Percentiles rank a stretch among this genome's conserved stretches.
phyloP scores from a whole-genome alignment of 2,888 invertebrate genomes.

The Dryobotodes eremita region DNA sequence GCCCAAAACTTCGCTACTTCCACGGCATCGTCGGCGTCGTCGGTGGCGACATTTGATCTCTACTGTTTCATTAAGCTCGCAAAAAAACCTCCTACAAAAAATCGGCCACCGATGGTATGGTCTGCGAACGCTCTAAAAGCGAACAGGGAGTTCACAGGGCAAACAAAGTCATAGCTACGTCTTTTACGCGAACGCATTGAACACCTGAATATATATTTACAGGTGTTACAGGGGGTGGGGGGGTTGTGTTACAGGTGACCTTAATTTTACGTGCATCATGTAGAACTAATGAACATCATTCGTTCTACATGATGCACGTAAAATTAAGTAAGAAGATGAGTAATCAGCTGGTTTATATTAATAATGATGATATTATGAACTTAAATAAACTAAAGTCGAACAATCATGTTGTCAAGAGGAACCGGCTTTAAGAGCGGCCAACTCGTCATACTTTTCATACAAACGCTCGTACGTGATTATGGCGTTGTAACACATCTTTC shows the following conservation, averaged over 20 bases:
- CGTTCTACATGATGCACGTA: neutral
- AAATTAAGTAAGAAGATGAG: constrained; percentile 1
- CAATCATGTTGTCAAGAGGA: constrained; percentile 9
- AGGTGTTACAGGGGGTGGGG: no score
- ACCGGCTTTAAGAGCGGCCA: no score
- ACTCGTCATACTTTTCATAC: no score
- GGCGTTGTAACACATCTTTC: no score
- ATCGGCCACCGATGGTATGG: neutral
- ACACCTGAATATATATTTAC: neutral
- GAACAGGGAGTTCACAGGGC: neutral
- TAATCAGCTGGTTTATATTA: neutral
- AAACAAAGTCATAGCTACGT: neutral
- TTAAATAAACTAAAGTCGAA: neutral
- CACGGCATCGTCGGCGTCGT: no score
- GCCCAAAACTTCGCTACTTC: no score
- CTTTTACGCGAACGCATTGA: neutral
- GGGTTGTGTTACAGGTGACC: no score
- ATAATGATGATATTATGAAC: constrained; percentile 10
- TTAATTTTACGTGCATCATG: no score
- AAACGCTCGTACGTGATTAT: no score
- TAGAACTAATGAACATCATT: no score
- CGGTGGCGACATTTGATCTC: neutral
- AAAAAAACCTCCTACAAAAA: neutral
- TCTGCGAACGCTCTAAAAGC: neutral
- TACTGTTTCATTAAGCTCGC: neutral